Conservation (phyloP, 2,113 vertebrate genomes). For the Coregonus clupeaformis region DNA sequence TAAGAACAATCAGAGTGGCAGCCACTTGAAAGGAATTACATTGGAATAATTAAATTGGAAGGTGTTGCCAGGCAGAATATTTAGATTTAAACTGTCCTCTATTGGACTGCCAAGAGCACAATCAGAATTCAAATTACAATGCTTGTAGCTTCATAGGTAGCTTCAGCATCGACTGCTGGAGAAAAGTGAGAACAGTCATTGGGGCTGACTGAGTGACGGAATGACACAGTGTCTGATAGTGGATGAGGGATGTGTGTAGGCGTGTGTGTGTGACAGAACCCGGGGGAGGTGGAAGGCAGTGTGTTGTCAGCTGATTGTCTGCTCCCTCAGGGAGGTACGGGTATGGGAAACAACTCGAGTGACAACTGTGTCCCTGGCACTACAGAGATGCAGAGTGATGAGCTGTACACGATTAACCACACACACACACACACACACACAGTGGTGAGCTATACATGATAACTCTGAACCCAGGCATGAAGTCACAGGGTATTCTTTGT, state of each 20-base stretch:
- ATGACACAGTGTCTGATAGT: slow-evolving; percentile 21
- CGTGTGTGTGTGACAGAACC: slow-evolving; percentile 3
- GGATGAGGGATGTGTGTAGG: neutral
- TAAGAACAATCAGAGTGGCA: slow-evolving; percentile 6
- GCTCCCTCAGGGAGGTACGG: slow-evolving; percentile 17
- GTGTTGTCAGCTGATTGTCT: slow-evolving; percentile 3
- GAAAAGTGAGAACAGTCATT: slow-evolving; percentile 8
- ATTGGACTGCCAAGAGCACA: slow-evolving; percentile 7
- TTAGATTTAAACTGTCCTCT: slow-evolving; percentile 16
- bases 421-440: neutral
- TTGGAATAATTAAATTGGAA: too few species aligned
- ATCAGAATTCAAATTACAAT: neutral
- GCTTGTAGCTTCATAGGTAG: slow-evolving; percentile 4
- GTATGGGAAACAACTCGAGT: neutral
- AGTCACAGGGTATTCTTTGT: too few species aligned
- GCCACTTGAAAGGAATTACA: slow-evolving; percentile 16
- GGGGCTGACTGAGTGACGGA: neutral
- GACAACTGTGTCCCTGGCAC: neutral
- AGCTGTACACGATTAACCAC: slow-evolving; percentile 12
- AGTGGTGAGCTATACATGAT: too few species aligned
- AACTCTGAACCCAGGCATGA: too few species aligned
- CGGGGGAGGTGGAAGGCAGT: neutral
- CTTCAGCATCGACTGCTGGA: neutral
- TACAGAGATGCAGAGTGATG: neutral
- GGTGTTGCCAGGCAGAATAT: slow-evolving; percentile 11